These are phyloP conservation scores for Sisyra nigra DNA, from an alignment of 2,888 invertebrate genomes.

Conservation along the genomic window DNA sequence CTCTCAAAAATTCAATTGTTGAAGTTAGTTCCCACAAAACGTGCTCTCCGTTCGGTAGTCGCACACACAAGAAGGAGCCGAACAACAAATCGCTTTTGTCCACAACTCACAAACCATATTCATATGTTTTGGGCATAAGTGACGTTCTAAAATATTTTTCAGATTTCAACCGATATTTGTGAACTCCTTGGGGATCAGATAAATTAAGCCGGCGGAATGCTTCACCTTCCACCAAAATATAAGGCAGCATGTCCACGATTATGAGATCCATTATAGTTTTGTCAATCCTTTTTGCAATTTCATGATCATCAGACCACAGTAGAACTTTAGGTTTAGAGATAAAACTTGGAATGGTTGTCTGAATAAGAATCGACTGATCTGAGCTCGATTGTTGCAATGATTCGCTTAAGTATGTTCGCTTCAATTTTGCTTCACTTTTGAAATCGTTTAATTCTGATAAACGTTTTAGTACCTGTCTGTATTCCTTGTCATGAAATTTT, in stretches of 20 bases:
- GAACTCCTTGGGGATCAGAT: slow-evolving; percentile 13
- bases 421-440: not conserved
- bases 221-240: slow-evolving; percentile 16
- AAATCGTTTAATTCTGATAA: not conserved
- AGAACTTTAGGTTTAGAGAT: not conserved
- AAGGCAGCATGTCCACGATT: slow-evolving; percentile 18
- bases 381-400: not conserved
- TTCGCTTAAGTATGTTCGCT: not conserved
- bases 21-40: too few species aligned
- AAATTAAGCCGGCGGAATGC: slow-evolving; percentile 12
- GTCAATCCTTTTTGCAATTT: slow-evolving; percentile 14
- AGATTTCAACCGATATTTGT: slow-evolving; percentile 8
- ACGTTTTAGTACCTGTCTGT: slow-evolving; percentile 7
- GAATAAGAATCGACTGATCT: not conserved
- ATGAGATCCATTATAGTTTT: slow-evolving; percentile 17
- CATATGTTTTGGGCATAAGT: slow-evolving; percentile 9
- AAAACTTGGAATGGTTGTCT: not conserved
- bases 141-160: slow-evolving; percentile 10
- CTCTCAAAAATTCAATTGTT: too few species aligned
- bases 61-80: too few species aligned
- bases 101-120: too few species aligned
- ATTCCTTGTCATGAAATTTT: slow-evolving; percentile 6
- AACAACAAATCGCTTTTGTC: too few species aligned
- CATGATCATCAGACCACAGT: slow-evolving; percentile 10
- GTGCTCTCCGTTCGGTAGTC: too few species aligned